Conservation (phyloP, 2,888 invertebrate species). For the Hydraecia micacea region DNA sequence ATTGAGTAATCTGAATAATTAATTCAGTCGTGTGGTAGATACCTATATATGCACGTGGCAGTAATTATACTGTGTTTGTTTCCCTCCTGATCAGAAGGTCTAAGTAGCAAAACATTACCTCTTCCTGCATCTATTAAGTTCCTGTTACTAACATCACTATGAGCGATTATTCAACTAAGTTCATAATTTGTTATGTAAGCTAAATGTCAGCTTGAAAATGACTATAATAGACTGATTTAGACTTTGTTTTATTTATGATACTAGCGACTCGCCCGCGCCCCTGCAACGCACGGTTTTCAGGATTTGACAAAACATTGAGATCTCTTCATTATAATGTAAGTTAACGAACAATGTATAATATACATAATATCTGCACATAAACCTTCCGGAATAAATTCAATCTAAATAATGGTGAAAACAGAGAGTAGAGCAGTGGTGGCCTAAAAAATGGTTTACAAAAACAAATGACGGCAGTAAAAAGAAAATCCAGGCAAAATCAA, state of each 20-base stretch:
- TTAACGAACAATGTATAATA: neutral
- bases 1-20: slow-evolving; percentile 27
- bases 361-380: neutral
- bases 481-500: no score
- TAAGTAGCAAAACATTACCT: no score
- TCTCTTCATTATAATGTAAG: neutral
- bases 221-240: neutral
- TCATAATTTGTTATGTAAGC: neutral
- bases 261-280: neutral
- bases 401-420: neutral
- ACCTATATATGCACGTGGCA: slow-evolving; percentile 33
- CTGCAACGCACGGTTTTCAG: neutral
- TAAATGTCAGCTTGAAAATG: neutral
- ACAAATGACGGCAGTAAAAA: no score
- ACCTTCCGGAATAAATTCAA: neutral
- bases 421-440: no score
- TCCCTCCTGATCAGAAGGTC: no score
- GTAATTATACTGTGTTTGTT: slow-evolving; percentile 17
- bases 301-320: neutral
- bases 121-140: slow-evolving; percentile 31
- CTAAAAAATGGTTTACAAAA: no score
- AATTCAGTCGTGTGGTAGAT: slow-evolving; percentile 41
- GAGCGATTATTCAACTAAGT: slow-evolving; percentile 1
- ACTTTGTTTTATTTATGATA: neutral
- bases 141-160: slow-evolving; percentile 11